A percentile compares a stretch with the other conserved stretches of the same genome.
phyloP scores from a whole-genome alignment of 2,113 vertebrate species.

The Seriola rivoliana region DNA sequence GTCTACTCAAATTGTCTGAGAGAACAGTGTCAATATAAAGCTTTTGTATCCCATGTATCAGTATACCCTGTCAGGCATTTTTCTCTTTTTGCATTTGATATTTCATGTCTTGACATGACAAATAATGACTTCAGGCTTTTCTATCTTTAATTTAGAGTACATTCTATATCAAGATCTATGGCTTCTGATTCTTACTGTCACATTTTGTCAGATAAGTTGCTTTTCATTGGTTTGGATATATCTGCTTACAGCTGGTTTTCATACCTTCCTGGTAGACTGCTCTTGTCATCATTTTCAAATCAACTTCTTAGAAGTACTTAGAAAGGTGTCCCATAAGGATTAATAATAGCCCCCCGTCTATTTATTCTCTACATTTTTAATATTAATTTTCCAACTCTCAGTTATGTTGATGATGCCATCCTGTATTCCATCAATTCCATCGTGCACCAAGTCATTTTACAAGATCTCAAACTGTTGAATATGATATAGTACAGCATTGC shows the following conservation, averaged over 20 bases:
- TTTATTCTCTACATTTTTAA: background rate
- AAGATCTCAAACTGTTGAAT: no score
- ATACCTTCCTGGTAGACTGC: background rate
- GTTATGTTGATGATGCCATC: background rate
- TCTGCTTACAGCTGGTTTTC: background rate
- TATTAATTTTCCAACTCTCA: background rate
- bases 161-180: constrained; percentile 20
- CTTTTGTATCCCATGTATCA: constrained; percentile 4
- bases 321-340: background rate
- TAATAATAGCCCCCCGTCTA: background rate
- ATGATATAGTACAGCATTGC: background rate
- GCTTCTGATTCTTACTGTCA: constrained; percentile 26
- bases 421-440: background rate
- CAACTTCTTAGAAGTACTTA: background rate
- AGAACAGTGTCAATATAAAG: constrained; percentile 12
- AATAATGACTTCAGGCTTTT: constrained; percentile 27
- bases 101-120: constrained; percentile 41
- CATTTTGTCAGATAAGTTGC: background rate
- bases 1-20: background rate
- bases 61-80: background rate
- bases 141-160: constrained; percentile 21
- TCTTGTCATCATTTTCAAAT: background rate
- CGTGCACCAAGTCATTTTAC: background rate
- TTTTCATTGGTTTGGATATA: background rate
- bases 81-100: constrained; percentile 1